These are phyloP conservation scores for Mercenaria mercenaria DNA, from an alignment of 1,140 invertebrate species.

Conservation along the genomic window DNA sequence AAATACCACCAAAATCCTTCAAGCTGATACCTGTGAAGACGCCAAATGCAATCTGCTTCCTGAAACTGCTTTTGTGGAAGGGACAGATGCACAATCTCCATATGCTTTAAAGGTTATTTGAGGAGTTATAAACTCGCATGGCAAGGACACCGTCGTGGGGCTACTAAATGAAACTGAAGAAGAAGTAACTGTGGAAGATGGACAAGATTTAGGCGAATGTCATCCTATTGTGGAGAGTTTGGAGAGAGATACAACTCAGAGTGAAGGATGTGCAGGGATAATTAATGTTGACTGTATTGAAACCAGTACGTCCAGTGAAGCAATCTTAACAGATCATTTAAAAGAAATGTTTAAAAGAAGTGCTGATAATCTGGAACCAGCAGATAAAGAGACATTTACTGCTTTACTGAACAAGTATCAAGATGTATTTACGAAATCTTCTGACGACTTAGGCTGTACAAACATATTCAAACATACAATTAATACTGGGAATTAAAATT, in stretches of 20 bases:
- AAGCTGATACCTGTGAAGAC: neutral
- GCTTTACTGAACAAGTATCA: constrained; percentile 48
- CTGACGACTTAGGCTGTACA: constrained; percentile 59
- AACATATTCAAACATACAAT: constrained; percentile 29
- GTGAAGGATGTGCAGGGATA: neutral
- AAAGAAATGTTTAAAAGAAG: constrained; percentile 28
- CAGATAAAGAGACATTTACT: constrained; percentile 1
- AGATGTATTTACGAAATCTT: constrained; percentile 60
- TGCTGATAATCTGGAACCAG: neutral
- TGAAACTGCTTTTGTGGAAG: neutral
- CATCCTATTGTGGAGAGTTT: neutral
- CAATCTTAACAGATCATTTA: neutral
- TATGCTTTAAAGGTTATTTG: neutral
- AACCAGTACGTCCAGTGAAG: neutral
- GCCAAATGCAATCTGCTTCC: neutral
- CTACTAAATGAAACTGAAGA: neutral
- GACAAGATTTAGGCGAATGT: neutral
- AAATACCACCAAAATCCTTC: neutral
- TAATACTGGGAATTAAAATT: neutral
- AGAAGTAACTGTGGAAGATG: neutral
- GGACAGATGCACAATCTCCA: neutral
- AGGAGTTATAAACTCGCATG: neutral
- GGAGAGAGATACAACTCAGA: too few relatives aligned
- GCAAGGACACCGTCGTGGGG: neutral
- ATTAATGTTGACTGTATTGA: neutral